Evolutionary conservation across 1,140 invertebrate species (phyloP), one percentile per base, ranked within the genome.

Genomic region (Drosophila santomea): DNA sequence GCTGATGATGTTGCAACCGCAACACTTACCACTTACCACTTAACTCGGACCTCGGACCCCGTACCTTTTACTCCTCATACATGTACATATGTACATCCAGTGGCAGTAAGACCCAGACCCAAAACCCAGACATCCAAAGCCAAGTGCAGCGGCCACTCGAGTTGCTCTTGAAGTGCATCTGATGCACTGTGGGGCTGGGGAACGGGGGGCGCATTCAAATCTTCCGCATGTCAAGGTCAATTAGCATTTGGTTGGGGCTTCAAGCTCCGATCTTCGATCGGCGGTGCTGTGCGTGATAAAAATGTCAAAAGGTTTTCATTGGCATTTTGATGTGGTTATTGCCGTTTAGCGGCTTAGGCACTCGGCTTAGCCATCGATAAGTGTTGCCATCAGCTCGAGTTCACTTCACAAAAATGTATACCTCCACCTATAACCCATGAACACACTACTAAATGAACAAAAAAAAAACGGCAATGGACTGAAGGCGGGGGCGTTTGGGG

Each of bases 141-240:
- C 57, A 74, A 74, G 72, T 56, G 72, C 56, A 64, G 44, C 71
- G 38, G 69, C 59, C 72, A 74, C 72, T 74, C 78, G 71, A 73
- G 69, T 60, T 74, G 64, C 51, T 74, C 63, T 44, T 81, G 60
- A 86, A 86, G 82, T 86, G 78, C 81, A 84, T 55, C 61, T 32
- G 62, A 58, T 43, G 39, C 43, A 45, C 7, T 10, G 43, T 32
- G 28, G 7, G 2, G 28, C 2, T 8, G 28, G 8, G 8, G 8
- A 8, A 15, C 1, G 17, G 12, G 25, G 25, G 4, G 4, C 25
- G 67, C 67, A 80, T 68, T 80, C 81, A 80, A 73, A 88, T 89
- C 84, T 88, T 88, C 84, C 84, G 84, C 84, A 84, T 88, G 84
- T 89, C 84, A 88, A 88, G 84, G 84, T 88, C 84, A 88, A 88